Percentiles rank a stretch among this genome's conserved stretches.
Conservation (phyloP, 2,888 invertebrate species). For the Dryococelus australis region DNA sequence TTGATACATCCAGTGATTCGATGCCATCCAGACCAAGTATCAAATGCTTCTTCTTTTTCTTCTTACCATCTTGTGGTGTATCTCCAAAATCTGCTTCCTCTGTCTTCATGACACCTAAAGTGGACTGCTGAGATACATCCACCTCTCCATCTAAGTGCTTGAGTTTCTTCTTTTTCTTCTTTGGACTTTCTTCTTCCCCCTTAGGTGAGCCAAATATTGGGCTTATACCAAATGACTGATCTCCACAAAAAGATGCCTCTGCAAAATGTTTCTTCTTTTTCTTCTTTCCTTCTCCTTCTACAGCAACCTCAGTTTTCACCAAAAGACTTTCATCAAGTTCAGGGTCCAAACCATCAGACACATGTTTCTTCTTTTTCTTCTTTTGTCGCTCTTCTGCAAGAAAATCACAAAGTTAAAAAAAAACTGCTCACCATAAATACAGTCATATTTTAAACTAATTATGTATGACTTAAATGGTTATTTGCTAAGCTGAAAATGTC, state of each 20-base stretch:
- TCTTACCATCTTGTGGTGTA: constrained; percentile 40
- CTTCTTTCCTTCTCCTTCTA: not conserved
- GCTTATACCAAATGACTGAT: constrained; percentile 19
- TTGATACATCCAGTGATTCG: not conserved
- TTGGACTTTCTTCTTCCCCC: constrained; percentile 38
- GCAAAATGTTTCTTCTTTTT: not conserved
- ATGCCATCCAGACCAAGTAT: not conserved
- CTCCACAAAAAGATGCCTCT: constrained; percentile 11
- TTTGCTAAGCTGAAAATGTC: too few relatives aligned
- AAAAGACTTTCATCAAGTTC: not conserved
- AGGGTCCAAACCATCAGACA: not conserved
- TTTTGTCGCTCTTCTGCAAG: constrained; percentile 30
- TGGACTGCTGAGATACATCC: too few relatives aligned
- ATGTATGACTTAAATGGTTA: too few relatives aligned
- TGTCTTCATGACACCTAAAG: not conserved
- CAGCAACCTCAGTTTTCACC: not conserved
- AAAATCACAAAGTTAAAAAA: not conserved
- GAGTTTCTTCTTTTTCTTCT: constrained; percentile 47
- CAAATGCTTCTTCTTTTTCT: constrained; percentile 46
- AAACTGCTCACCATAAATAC: not conserved
- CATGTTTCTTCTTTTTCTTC: constrained; percentile 34
- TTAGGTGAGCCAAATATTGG: not conserved
- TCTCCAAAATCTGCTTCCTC: not conserved
- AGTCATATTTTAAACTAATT: not conserved
- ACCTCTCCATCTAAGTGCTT: constrained; percentile 30